Conservation (phyloP, 2,113 vertebrate species). For the Corythaeola cristata region DNA sequence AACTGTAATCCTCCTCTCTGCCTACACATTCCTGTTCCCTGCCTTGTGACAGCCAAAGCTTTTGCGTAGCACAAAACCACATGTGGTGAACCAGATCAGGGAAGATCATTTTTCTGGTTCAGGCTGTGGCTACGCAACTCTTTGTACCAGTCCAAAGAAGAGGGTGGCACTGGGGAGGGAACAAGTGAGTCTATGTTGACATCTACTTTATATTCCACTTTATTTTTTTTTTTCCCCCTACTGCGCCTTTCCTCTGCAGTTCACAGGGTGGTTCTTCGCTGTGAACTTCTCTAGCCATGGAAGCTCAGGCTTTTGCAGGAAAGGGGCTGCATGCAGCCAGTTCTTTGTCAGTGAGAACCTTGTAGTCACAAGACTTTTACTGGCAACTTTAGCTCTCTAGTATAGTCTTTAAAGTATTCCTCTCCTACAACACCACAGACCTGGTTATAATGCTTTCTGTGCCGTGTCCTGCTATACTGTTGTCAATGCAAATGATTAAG, state of each 20-base stretch:
- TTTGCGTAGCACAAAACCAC: not conserved
- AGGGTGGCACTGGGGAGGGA: not conserved
- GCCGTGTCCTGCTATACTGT: not conserved
- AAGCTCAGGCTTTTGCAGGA: not conserved
- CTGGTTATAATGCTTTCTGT: not conserved
- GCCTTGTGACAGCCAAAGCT: not conserved
- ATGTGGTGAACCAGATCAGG: not conserved
- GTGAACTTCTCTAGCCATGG: rapidly evolving
- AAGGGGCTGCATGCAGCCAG: not conserved
- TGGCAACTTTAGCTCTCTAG: not conserved
- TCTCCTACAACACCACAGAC: not conserved
- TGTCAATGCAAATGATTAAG: not conserved
- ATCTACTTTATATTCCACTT: not conserved
- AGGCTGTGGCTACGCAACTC: not conserved
- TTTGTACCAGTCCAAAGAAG: not conserved
- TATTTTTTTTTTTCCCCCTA: rapidly evolving
- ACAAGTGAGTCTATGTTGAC: not conserved
- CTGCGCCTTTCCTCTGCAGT: not conserved
- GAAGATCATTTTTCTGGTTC: not conserved
- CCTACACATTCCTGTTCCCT: not conserved
- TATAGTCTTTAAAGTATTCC: not conserved
- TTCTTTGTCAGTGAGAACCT: not conserved
- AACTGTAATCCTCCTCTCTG: not conserved
- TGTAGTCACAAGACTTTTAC: not conserved
- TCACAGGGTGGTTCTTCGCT: not conserved